Conservation (phyloP, 2,888 invertebrate genomes). For the Argyresthia albistria region DNA sequence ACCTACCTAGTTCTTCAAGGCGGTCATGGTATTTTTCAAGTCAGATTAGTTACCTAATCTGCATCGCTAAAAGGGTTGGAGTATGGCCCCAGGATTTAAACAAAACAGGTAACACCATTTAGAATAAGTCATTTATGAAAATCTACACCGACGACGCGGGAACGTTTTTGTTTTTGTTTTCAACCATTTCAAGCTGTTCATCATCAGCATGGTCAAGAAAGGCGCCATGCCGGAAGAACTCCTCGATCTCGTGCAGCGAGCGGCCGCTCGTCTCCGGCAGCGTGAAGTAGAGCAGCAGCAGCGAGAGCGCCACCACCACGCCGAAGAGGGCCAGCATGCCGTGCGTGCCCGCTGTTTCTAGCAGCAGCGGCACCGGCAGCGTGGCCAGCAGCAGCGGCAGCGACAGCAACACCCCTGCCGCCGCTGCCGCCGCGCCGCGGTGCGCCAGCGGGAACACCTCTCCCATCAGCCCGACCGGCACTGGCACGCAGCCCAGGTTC, state of each 20-base stretch:
- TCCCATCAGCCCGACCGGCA: conserved; percentile 39
- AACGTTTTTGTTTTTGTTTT: no score
- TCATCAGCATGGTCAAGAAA: conserved; percentile 4
- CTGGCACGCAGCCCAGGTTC: conserved; percentile 43
- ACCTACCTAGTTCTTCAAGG: no score
- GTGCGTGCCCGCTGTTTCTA: conserved; percentile 27
- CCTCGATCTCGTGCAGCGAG: conserved; percentile 30
- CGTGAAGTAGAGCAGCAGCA: conserved; percentile 22
- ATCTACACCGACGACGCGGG: no score
- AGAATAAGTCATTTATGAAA: no score
- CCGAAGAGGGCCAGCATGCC: conserved; percentile 42
- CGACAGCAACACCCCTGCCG: conserved; percentile 28
- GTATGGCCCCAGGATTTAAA: no score
- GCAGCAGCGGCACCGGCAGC: conserved; percentile 30
- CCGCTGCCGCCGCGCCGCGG: conserved; percentile 29
- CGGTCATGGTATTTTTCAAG: no score
- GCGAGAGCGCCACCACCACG: conserved; percentile 14
- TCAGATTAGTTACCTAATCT: no score
- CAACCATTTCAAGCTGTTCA: no score
- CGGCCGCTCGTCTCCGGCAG: conserved; percentile 32
- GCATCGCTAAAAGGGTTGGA: no score
- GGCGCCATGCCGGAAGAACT: conserved; percentile 21
- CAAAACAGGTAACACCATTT: no score
- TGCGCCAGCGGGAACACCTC: conserved; percentile 44
- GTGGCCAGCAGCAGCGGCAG: conserved; percentile 24